Conservation (phyloP, 2,888 invertebrate genomes). For the Cabera pusaria region DNA sequence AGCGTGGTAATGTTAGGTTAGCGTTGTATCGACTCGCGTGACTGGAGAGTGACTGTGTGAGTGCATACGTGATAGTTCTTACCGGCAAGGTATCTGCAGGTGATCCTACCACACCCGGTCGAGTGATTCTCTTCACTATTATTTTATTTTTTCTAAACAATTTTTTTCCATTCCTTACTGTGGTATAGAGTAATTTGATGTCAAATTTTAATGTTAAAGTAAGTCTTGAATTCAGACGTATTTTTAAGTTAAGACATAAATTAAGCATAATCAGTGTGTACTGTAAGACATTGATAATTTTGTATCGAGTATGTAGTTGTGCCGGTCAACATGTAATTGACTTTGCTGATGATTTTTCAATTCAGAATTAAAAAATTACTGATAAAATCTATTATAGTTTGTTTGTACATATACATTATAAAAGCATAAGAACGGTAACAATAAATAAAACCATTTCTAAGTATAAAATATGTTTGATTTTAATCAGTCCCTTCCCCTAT, state of each 20-base stretch:
- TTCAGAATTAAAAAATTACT: slow-evolving; percentile 71
- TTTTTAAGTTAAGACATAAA: slow-evolving; percentile 76
- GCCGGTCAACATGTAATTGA: slow-evolving; percentile 58
- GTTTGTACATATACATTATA: slow-evolving; percentile 82
- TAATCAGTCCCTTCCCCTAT: background rate
- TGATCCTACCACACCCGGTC: slow-evolving; percentile 44
- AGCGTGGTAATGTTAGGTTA: slow-evolving; percentile 73
- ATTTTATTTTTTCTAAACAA: slow-evolving; percentile 64
- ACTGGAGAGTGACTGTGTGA: slow-evolving; percentile 49
- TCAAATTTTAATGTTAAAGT: slow-evolving; percentile 66
- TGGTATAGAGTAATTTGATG: slow-evolving; percentile 77
- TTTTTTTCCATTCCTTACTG: slow-evolving; percentile 78
- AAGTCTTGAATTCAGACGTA: slow-evolving; percentile 67
- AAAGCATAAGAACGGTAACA: slow-evolving; percentile 80
- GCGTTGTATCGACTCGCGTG: slow-evolving; percentile 56
- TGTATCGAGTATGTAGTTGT: slow-evolving; percentile 55
- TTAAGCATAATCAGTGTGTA: slow-evolving; percentile 77
- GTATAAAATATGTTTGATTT: slow-evolving; percentile 43
- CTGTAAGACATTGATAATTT: slow-evolving; percentile 62
- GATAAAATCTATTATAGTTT: slow-evolving; percentile 80
- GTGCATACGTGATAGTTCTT: slow-evolving; percentile 53
- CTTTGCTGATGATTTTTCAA: slow-evolving; percentile 73
- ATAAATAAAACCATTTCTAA: slow-evolving; percentile 81
- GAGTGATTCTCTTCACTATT: slow-evolving; percentile 61
- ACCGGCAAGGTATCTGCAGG: slow-evolving; percentile 52